Evolutionary conservation across 2,888 invertebrate species (phyloP).

Genomic region (Ctenicera cuprea): DNA sequence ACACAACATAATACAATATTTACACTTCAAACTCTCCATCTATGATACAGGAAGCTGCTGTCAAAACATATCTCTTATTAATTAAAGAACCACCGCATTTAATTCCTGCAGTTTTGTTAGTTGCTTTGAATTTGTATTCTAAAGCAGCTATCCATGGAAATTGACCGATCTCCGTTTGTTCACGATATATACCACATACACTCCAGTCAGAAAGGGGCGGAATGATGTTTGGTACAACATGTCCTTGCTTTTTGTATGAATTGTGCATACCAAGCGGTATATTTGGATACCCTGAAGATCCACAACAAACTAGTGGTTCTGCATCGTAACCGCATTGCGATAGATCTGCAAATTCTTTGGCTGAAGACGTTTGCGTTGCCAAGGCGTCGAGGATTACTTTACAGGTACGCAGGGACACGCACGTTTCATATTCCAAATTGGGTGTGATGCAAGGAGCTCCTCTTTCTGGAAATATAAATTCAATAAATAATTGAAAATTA

Average conservation of each 20-base stretch:
- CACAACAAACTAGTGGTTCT: conserved; percentile 65
- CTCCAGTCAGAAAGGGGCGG: conserved; percentile 37
- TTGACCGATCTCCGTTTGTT: background rate
- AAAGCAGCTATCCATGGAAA: conserved; percentile 15
- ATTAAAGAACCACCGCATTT: conserved; percentile 6
- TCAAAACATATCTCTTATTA: conserved; percentile 72
- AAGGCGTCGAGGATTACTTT: conserved; percentile 67
- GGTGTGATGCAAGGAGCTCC: conserved; percentile 69
- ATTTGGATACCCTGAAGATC: conserved; percentile 25
- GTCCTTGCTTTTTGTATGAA: background rate
- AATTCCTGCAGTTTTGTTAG: background rate
- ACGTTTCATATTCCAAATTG: conserved; percentile 67
- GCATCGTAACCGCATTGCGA: conserved; percentile 23
- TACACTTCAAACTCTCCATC: conserved; percentile 1
- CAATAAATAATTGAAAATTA: too few species aligned
- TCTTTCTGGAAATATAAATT: conserved; percentile 16
- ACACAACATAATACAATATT: background rate
- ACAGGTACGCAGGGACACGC: conserved; percentile 72
- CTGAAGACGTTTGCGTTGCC: conserved; percentile 55
- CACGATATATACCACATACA: conserved; percentile 44
- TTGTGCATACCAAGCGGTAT: too few species aligned
- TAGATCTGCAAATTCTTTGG: conserved; percentile 18
- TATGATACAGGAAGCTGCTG: conserved; percentile 75
- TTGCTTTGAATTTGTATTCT: background rate
- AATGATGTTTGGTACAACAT: background rate